Evolutionary conservation across 2,888 invertebrate genomes (phyloP).

Genomic region (Limnephilus auricula): DNA sequence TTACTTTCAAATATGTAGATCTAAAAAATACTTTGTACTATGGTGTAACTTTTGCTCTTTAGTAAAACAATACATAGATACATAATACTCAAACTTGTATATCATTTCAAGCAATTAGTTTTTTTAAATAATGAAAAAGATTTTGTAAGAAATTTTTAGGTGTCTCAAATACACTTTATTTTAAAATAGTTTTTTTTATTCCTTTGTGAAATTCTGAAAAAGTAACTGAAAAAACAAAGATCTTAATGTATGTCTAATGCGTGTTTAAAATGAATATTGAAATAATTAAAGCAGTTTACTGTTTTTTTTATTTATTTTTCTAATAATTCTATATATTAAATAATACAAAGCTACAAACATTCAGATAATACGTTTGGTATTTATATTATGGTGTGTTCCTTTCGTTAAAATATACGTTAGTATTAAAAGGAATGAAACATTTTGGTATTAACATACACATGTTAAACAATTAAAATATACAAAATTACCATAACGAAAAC

Average conservation of each 20-base stretch:
- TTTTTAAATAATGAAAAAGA: not conserved
- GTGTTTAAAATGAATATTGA: too few species aligned
- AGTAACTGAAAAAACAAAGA: too few species aligned
- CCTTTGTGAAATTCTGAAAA: not conserved
- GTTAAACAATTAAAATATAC: not conserved
- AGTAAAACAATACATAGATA: not conserved
- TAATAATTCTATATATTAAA: not conserved
- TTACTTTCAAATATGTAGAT: not conserved
- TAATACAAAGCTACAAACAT: not conserved
- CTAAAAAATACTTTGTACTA: slow-evolving; percentile 2
- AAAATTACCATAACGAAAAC: not conserved
- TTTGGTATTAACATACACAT: not conserved
- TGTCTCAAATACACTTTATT: not conserved
- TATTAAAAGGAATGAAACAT: not conserved
- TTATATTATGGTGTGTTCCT: not conserved
- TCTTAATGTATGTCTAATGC: too few species aligned
- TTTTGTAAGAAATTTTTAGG: not conserved
- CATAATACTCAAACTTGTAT: too few species aligned
- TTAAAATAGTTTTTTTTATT: not conserved
- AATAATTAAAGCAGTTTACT: not conserved
- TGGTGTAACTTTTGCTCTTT: not conserved
- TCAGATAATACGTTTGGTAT: not conserved
- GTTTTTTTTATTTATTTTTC: not conserved
- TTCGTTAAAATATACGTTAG: not conserved
- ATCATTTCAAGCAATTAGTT: not conserved